These are phyloP conservation scores for Ophion ellenae DNA, from an alignment of 2,888 invertebrate genomes.

Conservation along the genomic window DNA sequence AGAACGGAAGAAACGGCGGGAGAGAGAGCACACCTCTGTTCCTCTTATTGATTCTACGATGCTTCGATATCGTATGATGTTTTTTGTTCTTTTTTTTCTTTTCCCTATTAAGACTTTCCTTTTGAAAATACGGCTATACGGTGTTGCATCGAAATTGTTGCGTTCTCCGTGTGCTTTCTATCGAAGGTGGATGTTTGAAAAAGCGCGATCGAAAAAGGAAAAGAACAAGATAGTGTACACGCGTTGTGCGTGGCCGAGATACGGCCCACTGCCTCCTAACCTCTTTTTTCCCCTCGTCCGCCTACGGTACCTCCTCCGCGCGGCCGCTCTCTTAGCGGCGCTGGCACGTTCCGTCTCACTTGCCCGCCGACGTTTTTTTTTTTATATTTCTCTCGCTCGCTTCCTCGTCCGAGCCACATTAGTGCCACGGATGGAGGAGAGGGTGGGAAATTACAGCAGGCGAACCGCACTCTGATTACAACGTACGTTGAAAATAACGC, in stretches of 20 bases:
- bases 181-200: slow-evolving; percentile 39
- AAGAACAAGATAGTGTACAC: slow-evolving; percentile 42
- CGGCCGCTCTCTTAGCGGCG: slow-evolving; percentile 39
- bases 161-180: slow-evolving; percentile 9
- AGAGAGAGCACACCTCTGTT: slow-evolving; percentile 15
- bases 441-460: slow-evolving; percentile 15
- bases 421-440: slow-evolving; percentile 1
- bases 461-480: slow-evolving; percentile 5
- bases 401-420: slow-evolving; percentile 24
- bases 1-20: slow-evolving; percentile 42
- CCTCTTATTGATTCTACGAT: slow-evolving; percentile 16
- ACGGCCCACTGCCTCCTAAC: slow-evolving; percentile 61
- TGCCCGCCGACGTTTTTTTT: background rate
- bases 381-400: slow-evolving; percentile 33
- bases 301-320: slow-evolving; percentile 34
- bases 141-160: too few relatives aligned
- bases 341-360: slow-evolving; percentile 55
- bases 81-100: slow-evolving; percentile 25
- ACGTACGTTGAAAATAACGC: slow-evolving; percentile 15
- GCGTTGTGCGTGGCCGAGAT: slow-evolving; percentile 51
- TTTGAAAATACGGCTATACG: background rate
- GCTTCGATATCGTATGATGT: background rate
- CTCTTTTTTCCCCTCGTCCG: slow-evolving; percentile 35
- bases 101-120: too few relatives aligned
- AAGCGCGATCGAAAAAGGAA: slow-evolving; percentile 43